Evolutionary conservation across 2,113 vertebrate species (phyloP).

Genomic region (Crotalus viridis): DNA sequence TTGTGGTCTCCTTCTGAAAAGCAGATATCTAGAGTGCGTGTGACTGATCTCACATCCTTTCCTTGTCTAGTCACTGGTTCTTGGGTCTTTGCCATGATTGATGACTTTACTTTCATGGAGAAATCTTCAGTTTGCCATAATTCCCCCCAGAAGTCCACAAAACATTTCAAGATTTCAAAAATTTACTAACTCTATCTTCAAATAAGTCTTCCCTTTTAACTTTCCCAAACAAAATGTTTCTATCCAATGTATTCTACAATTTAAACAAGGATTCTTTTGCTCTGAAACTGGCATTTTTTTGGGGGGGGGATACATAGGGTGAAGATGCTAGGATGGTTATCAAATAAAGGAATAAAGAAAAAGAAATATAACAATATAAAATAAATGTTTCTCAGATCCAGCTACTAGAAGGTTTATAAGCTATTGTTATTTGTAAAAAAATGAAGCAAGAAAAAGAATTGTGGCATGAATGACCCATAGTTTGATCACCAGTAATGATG

Average conservation of each 20-base stretch:
- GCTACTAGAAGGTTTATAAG: background rate
- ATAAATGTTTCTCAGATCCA: background rate
- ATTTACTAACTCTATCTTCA: background rate
- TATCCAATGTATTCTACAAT: background rate
- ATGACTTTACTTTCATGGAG: background rate
- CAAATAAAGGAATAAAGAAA: background rate
- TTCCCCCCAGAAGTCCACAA: background rate
- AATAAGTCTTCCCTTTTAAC: background rate
- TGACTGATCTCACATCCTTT: background rate
- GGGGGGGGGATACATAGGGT: background rate
- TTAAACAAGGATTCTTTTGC: background rate
- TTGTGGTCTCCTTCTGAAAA: background rate
- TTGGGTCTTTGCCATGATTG: background rate
- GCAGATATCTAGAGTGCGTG: background rate
- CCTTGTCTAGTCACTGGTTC: background rate
- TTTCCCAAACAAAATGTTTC: background rate
- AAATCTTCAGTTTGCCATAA: background rate
- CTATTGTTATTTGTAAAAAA: background rate
- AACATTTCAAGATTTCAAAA: background rate
- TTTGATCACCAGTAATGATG: background rate
- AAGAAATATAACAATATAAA: background rate
- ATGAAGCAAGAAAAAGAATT: background rate
- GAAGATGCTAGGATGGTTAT: background rate
- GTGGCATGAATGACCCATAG: background rate
- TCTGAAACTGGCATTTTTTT: background rate